Percentiles rank a stretch among this genome's conserved stretches.
phyloP scores from a whole-genome alignment of 2,113 vertebrate species.

The Chlorodrepanis virens region DNA sequence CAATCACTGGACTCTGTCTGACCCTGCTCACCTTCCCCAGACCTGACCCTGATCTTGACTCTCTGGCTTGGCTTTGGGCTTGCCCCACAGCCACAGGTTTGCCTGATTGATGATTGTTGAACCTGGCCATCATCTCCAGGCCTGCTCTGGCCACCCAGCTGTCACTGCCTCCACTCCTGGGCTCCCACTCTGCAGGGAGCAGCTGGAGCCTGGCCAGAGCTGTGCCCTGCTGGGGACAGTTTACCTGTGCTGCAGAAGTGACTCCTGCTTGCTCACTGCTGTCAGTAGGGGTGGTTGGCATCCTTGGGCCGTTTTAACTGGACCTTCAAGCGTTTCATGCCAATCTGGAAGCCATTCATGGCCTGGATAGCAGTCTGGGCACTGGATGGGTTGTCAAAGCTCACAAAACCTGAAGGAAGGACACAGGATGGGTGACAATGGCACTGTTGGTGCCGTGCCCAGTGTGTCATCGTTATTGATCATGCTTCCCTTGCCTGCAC shows the following conservation, averaged over 20 bases:
- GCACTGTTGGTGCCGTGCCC: not conserved
- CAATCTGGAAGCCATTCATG: constrained; percentile 99
- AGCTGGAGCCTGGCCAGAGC: not conserved
- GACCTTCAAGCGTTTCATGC: constrained; percentile 98
- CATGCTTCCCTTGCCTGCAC: not conserved
- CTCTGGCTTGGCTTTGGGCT: not conserved
- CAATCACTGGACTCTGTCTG: not conserved
- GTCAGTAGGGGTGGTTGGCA: constrained; percentile 95
- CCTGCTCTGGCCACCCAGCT: not conserved
- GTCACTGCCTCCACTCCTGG: not conserved
- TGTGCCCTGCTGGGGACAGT: not conserved
- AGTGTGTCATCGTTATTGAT: fast-evolving
- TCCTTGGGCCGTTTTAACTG: constrained; percentile 98
- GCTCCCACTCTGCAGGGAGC: not conserved
- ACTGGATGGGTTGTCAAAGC: constrained; percentile 98
- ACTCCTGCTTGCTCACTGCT: constrained; percentile 68
- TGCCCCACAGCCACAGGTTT: not conserved
- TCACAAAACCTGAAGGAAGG: constrained; percentile 88
- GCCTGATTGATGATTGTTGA: not conserved
- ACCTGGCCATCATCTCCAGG: not conserved
- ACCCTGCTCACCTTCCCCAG: not conserved
- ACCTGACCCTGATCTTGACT: not conserved
- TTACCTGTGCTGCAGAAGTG: constrained; percentile 84
- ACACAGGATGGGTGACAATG: not conserved
- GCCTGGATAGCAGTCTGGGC: constrained; percentile 97